Evolutionary conservation across 2,888 invertebrate species (phyloP), one percentile per base, ranked within the genome.

Genomic region (Meloe dianella): DNA sequence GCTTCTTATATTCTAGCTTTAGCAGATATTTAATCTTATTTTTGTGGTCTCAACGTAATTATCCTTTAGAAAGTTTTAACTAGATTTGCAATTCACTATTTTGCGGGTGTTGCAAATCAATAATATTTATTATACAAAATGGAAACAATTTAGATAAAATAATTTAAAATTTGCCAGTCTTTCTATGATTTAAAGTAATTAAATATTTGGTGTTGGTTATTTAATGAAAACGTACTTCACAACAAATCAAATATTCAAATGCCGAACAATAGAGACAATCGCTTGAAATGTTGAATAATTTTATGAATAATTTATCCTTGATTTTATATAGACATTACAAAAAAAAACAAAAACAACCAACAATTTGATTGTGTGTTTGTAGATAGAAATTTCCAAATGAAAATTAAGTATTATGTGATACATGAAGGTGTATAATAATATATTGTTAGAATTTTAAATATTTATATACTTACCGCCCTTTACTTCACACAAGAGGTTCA

Each of bases 401-500:
- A 41, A 41, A 17, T 41, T 41, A 17, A 5, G 17, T 41, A 17
- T 41, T 41, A 6, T 17, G 41, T 17, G 12, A 27, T 27, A 27
- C 2, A 3, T 27, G 2, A 27, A 27, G 2, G 4, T 27, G 27
- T 27, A 27, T 27, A 17, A 17, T 41, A 3, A n/a, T 5, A n/a
- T 41, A 17, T n/a, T 3, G n/a, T 17, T 41, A 41, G 1, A 8
- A 8, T 47, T 47, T 47, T 47, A 47, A 47, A 35, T 35, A 12
- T 47, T 17, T 20, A 61, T 47, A 1, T 61, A 81, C 86, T 87
- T 87, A 91, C 94, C 94, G 84, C 93, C 94, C 75, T 89, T 89
- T 12, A 93, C 93, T 87, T 93, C 93, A 80, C 94, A 95, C 78
- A 92, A 89, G 72, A 95, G 88, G 77, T 90, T 88, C 61, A 95